Percentiles rank a stretch among this genome's conserved stretches.
Conservation (phyloP, 2,113 vertebrate species). For the Nycticryphes semicollaris region DNA sequence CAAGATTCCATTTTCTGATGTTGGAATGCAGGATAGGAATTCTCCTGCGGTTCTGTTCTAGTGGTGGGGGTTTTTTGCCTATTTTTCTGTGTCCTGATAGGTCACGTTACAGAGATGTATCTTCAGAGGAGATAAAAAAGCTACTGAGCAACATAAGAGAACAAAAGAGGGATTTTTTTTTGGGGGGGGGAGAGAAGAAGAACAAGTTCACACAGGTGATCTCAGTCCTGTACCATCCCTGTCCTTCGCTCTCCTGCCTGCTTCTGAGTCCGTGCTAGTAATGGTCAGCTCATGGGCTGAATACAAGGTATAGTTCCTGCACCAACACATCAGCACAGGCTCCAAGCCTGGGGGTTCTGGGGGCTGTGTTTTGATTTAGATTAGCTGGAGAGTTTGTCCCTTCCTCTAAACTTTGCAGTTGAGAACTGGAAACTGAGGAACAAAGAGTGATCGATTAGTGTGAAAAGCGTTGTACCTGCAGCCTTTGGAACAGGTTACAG, state of each 20-base stretch:
- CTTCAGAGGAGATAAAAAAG: not conserved
- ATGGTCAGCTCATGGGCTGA: not conserved
- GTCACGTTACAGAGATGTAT: not conserved
- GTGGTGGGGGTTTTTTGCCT: not conserved
- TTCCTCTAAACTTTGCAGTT: not conserved
- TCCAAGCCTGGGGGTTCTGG: not conserved
- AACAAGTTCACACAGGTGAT: not conserved
- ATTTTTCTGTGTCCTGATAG: not conserved
- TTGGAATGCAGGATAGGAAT: not conserved
- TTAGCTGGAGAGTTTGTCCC: not conserved
- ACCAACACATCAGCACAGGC: not conserved
- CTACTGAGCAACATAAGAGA: not conserved
- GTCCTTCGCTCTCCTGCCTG: not conserved
- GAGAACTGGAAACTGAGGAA: not conserved
- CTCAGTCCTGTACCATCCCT: not conserved
- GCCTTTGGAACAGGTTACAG: not conserved
- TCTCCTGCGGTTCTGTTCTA: not conserved
- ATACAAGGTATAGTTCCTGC: not conserved
- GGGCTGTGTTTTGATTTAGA: not conserved
- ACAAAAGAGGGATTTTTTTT: not conserved
- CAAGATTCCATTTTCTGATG: not conserved
- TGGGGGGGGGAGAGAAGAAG: not conserved
- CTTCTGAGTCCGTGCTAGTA: not conserved
- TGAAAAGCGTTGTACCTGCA: not conserved
- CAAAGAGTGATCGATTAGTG: not conserved